phyloP scores from a whole-genome alignment of 1,140 invertebrate species.

The Solenopsis fugax region DNA sequence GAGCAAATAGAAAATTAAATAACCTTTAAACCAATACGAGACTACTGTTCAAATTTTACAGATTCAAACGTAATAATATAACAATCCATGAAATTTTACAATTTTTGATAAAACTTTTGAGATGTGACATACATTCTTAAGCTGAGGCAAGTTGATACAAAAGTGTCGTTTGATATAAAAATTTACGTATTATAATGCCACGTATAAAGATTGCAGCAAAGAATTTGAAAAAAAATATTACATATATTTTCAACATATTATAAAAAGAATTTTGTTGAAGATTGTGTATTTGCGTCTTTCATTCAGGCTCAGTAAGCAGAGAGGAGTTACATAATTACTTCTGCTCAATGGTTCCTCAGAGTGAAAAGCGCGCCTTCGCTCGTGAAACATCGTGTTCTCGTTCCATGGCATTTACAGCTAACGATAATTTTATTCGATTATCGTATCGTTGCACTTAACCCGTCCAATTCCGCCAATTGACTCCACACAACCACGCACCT shows the following conservation, averaged over 20 bases:
- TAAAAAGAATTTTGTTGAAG: neutral
- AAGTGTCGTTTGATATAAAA: neutral
- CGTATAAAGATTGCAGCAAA: neutral
- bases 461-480: slow-evolving; percentile 83
- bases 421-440: slow-evolving; percentile 81
- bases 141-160: neutral
- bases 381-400: slow-evolving; percentile 53
- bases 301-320: neutral
- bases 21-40: too few relatives aligned
- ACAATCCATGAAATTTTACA: too few relatives aligned
- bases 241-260: neutral
- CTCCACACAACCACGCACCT: slow-evolving; percentile 71
- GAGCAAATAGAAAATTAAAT: too few relatives aligned
- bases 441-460: slow-evolving; percentile 80
- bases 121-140: too few relatives aligned
- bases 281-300: neutral
- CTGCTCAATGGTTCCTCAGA: neutral
- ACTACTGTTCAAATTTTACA: too few relatives aligned
- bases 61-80: too few relatives aligned
- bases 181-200: neutral
- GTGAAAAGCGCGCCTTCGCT: slow-evolving; percentile 55
- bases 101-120: too few relatives aligned
- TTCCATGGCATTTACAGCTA: slow-evolving; percentile 57
- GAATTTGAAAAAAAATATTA: neutral
- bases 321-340: slow-evolving; percentile 8